phyloP scores from a whole-genome alignment of 2,888 invertebrate genomes.

The Napeogenes sylphis region DNA sequence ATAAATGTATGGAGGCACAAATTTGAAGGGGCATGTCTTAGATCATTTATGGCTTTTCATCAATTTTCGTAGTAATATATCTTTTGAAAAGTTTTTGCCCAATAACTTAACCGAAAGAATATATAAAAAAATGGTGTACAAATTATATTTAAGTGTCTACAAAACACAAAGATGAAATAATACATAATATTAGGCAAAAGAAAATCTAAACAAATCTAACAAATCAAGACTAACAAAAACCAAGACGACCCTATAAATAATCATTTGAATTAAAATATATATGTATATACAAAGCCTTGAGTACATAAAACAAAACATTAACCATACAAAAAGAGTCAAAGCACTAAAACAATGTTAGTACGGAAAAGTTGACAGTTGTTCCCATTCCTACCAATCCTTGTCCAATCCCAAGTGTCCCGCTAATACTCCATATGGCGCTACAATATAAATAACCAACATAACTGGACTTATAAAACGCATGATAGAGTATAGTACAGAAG shows the following conservation, averaged over 20 bases:
- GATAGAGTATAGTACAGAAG: constrained; percentile 14
- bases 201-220: no score
- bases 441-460: constrained; percentile 56
- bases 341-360: constrained; percentile 48
- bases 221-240: no score
- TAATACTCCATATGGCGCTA: constrained; percentile 75
- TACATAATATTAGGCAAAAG: no score
- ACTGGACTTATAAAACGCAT: constrained; percentile 38
- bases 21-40: constrained; percentile 43
- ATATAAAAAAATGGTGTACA: no score
- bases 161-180: no score
- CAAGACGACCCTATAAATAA: not conserved
- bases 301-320: not conserved
- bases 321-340: constrained; percentile 16
- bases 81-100: no score
- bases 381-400: constrained; percentile 61
- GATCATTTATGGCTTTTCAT: constrained; percentile 14
- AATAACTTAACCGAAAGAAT: no score
- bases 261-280: not conserved
- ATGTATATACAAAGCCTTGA: not conserved
- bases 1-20: constrained; percentile 62
- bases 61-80: not conserved
- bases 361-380: constrained; percentile 69
- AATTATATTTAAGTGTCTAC: no score
- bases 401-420: constrained; percentile 70